A percentile compares a stretch with the other conserved stretches of the same genome.
phyloP scores from a whole-genome alignment of 1,140 invertebrate genomes.

The Parasteatoda tepidariorum region DNA sequence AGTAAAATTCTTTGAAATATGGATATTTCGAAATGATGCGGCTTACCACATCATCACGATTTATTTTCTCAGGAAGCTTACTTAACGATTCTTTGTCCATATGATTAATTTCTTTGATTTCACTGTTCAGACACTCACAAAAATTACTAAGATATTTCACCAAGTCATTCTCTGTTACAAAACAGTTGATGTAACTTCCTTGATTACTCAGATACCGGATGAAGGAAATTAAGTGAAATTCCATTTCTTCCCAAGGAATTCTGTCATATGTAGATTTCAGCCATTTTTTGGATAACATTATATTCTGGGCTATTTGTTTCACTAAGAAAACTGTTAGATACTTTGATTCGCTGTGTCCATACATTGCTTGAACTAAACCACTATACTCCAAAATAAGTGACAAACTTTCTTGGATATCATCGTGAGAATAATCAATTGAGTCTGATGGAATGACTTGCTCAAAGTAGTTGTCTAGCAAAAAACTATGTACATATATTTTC shows the following conservation, averaged over 20 bases:
- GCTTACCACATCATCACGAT: neutral
- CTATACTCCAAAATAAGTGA: neutral
- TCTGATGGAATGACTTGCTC: neutral
- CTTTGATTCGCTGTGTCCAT: neutral
- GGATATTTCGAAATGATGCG: neutral
- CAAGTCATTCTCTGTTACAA: neutral
- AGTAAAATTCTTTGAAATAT: neutral
- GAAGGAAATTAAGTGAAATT: constrained; percentile 19
- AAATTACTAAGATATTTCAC: neutral
- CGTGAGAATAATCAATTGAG: neutral
- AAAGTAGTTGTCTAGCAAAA: too few species aligned
- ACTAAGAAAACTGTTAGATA: neutral
- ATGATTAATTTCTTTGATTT: neutral
- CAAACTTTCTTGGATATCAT: neutral
- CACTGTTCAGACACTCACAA: neutral
- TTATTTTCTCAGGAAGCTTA: neutral
- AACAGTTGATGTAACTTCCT: neutral
- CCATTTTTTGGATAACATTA: constrained; percentile 1
- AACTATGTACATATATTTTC: neutral
- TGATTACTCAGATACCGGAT: neutral
- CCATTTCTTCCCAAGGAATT: constrained; percentile 50
- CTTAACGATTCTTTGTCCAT: neutral
- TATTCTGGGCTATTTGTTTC: constrained; percentile 22
- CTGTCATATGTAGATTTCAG: constrained; percentile 14
- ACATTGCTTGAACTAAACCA: neutral